Base-by-base conservation (phyloP, 2,888 invertebrate species). In the Hemithea aestivaria region DNA sequence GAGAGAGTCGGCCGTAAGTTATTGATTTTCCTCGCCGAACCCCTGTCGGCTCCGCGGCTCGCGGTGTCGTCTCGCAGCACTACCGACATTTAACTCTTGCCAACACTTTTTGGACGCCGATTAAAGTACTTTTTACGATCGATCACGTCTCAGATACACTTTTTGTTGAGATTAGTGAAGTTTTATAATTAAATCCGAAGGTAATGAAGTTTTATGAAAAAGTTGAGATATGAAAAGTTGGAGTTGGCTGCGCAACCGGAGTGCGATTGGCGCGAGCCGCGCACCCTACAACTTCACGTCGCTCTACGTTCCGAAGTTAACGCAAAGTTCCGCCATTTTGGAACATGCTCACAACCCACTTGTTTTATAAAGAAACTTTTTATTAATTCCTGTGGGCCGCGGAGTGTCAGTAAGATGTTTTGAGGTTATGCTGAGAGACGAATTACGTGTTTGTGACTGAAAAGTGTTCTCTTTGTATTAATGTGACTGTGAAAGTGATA, bases 311-410 rank as follows among this genome's bases (percentile, higher is more conserved):
- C 81, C 87, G 87, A 88, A 88, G 87, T 88, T 87, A 84, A 81
- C 85, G 79, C 87, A 76, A 88, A 87, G 87, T 88, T 87, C 88
- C 87, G 87, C 88, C 88, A 88, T 88, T 88, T 88, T 88, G 87
- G 87, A 83, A 87, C 87, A 88, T 88, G 88, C 87, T 88, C 87
- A 85, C 87, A 85, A 85, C 87, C 87, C 83, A 88, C 87, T 88
- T 88, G 88, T 88, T 88, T 88, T 87, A 83, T 85, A 87, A 88
- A 88, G 88, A 88, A 88, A 88, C 87, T 88, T 88, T 88, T 88
- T 88, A 87, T 87, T 87, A 88, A 88, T 87, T 87, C 87, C 83
- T 85, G 84, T 85, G 82, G 85, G 81, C 82, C 85, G 83, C 83
- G 84, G 84, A 84, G 87, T 82, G 82, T 83, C 85, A 83, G 85